Evolutionary conservation across 2,797 vertebrate species (phyloP), one percentile per base, ranked within the genome.

Genomic region (Siniperca obscura): DNA sequence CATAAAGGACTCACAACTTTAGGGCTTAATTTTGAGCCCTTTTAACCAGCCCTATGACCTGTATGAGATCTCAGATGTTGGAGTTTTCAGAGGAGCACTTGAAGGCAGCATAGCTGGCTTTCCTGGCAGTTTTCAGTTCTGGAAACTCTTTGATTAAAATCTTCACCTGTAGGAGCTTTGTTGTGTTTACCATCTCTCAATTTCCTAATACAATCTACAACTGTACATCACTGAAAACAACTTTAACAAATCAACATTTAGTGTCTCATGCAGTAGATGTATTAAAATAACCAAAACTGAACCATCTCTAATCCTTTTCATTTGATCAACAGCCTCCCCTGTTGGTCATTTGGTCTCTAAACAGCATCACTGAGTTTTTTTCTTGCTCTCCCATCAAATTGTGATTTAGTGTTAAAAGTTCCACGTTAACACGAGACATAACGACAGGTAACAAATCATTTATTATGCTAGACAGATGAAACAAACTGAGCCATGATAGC

Each of bases 401-500:
- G 5, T 21, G 9, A 22, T 19, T 50, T 27, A 57, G 8, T 17
- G 36, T 16, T 19, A 42, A 46, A 1, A 34, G 61, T 75, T 74
- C 1, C 3, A 56, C 75, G 46, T 71, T 9, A 75, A 70, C 7
- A 61, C 7, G 3, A 78, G 71, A 65, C 27, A 34, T 34, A 25
- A 38, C 0, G 65, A 92, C 89, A 90, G 82, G 86, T 94, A 94
- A 93, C 89, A 95, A 94, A 94, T 93, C 76, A 93, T 95, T 94
- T 95, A 94, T 95, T 95, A 92, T 86, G 90, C 86, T 93, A 93
- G 88, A 95, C 92, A 91, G 89, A 94, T 93, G 86, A 94, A 92
- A 94, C 87, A 95, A 93, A 94, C 89, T 85, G 88, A 94, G 92
- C 91, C 93, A 95, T 92, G 93, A 94, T 96, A 96, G 95, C 95